phyloP scores from a whole-genome alignment of 2,888 invertebrate species.

The Scaptomyza reducta region DNA sequence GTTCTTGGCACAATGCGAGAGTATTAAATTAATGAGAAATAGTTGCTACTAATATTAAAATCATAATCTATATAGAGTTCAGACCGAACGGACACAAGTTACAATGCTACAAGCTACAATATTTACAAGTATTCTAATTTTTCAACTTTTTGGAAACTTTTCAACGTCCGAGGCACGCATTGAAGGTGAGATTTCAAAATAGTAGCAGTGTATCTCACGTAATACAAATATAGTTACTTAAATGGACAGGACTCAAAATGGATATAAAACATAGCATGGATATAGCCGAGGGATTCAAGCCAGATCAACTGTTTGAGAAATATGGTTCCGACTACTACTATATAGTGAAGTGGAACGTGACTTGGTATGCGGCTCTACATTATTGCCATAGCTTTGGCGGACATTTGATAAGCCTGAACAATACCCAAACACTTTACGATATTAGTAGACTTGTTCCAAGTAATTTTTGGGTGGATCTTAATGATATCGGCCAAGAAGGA shows the following conservation, averaged over 20 bases:
- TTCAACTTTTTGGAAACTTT: neutral
- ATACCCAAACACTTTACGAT: neutral
- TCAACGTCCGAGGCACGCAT: neutral
- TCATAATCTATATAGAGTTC: neutral
- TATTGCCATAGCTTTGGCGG: constrained; percentile 11
- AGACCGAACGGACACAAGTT: neutral
- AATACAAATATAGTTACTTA: neutral
- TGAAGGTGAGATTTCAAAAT: constrained; percentile 17
- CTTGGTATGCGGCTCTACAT: constrained; percentile 28
- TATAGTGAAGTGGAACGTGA: rapidly evolving
- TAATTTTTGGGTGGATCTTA: constrained; percentile 36
- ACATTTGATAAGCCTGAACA: constrained; percentile 19
- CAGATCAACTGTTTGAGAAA: neutral
- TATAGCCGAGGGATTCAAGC: neutral
- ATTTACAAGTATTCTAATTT: neutral
- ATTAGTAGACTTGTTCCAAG: neutral
- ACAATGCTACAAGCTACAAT: constrained; percentile 3
- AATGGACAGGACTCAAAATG: neutral
- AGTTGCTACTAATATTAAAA: neutral
- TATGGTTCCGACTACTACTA: constrained; percentile 17
- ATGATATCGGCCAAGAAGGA: constrained; percentile 10
- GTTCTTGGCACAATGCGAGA: neutral
- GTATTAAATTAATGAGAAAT: constrained; percentile 7
- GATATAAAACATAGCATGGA: neutral
- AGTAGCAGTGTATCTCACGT: neutral